Percentiles rank a stretch among this genome's conserved stretches.
These are phyloP conservation scores for Callorhinus ursinus DNA, from an alignment of 2,113 vertebrate species.

Conservation along the genomic window DNA sequence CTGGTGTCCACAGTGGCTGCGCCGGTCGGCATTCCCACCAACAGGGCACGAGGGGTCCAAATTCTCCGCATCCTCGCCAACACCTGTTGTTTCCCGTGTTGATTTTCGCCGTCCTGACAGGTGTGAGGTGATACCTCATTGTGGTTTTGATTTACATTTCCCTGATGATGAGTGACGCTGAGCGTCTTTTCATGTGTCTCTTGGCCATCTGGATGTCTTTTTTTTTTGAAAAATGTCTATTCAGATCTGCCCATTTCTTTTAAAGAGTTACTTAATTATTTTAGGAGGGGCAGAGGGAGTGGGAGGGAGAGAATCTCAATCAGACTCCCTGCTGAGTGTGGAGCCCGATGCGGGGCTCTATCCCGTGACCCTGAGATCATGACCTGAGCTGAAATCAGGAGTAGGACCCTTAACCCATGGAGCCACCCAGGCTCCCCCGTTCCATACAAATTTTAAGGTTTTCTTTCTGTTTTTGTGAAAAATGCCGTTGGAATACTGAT, in stretches of 20 bases:
- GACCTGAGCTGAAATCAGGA: not conserved
- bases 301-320: not conserved
- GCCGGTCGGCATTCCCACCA: not conserved
- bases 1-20: not conserved
- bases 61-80: not conserved
- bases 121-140: not conserved
- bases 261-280: not conserved
- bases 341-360: not conserved
- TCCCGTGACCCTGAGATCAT: not conserved
- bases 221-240: not conserved
- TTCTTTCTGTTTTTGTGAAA: not conserved
- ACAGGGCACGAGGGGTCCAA: not conserved
- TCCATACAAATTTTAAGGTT: not conserved
- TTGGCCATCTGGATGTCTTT: not conserved
- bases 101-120: no score
- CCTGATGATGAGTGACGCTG: not conserved
- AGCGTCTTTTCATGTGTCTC: not conserved
- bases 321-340: not conserved
- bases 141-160: not conserved
- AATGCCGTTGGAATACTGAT: not conserved
- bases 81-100: not conserved
- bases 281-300: not conserved
- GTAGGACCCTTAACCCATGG: not conserved
- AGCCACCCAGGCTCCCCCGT: not conserved
- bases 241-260: not conserved